Percentiles rank a stretch among this genome's conserved stretches.
These are phyloP conservation scores for Parazoanthus swiftii DNA, from an alignment of 92 coral and sea anemone species.

Conservation along the genomic window DNA sequence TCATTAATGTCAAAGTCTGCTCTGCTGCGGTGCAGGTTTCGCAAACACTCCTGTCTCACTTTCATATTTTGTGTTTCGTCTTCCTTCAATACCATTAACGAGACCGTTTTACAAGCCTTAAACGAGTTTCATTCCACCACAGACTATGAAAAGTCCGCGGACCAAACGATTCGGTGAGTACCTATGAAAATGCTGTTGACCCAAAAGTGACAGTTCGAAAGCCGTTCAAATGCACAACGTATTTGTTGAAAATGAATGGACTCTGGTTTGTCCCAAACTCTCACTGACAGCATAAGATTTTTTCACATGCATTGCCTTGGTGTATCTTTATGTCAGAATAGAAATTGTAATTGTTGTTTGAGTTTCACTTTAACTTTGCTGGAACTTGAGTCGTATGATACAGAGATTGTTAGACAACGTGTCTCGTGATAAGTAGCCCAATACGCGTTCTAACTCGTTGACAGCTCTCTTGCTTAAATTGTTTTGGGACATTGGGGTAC, in stretches of 20 bases:
- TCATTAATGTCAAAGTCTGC: slow-evolving; percentile 99
- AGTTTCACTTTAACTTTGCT: slow-evolving; percentile 9
- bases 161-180: slow-evolving; percentile 85
- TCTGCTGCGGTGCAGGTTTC: slow-evolving; percentile 96
- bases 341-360: not conserved
- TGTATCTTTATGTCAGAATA: slow-evolving; percentile 7
- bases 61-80: slow-evolving; percentile 21
- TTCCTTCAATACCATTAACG: not conserved
- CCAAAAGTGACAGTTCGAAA: slow-evolving; percentile 59
- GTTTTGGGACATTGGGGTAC: slow-evolving; percentile 40
- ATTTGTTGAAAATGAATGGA: slow-evolving; percentile 78
- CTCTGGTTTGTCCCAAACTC: slow-evolving; percentile 51
- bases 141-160: slow-evolving; percentile 71
- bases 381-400: slow-evolving; percentile 21
- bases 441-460: slow-evolving; percentile 65
- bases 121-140: slow-evolving; percentile 72
- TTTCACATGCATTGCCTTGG: not conserved
- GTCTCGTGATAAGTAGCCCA: slow-evolving; percentile 64
- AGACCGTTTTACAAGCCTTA: slow-evolving; percentile 1
- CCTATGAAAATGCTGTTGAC: slow-evolving; percentile 40
- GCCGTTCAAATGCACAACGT: slow-evolving; percentile 93
- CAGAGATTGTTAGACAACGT: slow-evolving; percentile 41
- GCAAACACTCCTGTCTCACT: slow-evolving; percentile 84
- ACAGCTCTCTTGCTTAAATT: slow-evolving; percentile 58
- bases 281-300: not conserved